phyloP scores from a whole-genome alignment of 64 coral and sea anemone species.

The Cladopsammia gracilis region DNA sequence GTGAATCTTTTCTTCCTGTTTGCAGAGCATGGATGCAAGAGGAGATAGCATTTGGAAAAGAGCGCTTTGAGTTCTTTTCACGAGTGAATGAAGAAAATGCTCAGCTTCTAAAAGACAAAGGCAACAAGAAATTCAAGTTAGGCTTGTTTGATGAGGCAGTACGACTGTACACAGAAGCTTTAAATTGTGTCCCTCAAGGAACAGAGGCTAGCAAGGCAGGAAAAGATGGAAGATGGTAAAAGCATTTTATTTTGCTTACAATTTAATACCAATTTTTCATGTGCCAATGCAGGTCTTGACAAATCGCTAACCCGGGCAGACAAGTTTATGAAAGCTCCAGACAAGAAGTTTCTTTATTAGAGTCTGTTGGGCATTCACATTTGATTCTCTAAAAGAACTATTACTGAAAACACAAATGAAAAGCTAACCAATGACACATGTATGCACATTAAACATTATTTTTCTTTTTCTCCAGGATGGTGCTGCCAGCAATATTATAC shows the following conservation, averaged over 20 bases:
- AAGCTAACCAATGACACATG: neutral
- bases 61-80: conserved; percentile 14
- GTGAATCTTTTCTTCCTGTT: neutral
- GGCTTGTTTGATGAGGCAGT: conserved; percentile 66
- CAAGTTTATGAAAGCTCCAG: neutral
- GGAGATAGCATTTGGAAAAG: conserved; percentile 67
- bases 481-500: conserved; percentile 86
- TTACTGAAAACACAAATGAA: no score
- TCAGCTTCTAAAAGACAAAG: conserved; percentile 68
- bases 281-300: no score
- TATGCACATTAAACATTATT: neutral
- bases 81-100: conserved; percentile 55
- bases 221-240: conserved; percentile 60
- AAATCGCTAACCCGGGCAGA: neutral
- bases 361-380: neutral
- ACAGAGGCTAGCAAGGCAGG: conserved; percentile 39
- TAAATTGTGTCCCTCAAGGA: conserved; percentile 59
- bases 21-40: conserved; percentile 77
- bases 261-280: neutral
- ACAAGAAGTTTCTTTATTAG: no score
- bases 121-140: conserved; percentile 86
- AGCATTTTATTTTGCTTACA: neutral
- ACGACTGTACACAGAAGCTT: conserved; percentile 63
- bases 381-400: neutral
- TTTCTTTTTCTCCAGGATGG: conserved; percentile 68